Conservation (phyloP, 2,888 invertebrate genomes). For the Rutpela maculata region DNA sequence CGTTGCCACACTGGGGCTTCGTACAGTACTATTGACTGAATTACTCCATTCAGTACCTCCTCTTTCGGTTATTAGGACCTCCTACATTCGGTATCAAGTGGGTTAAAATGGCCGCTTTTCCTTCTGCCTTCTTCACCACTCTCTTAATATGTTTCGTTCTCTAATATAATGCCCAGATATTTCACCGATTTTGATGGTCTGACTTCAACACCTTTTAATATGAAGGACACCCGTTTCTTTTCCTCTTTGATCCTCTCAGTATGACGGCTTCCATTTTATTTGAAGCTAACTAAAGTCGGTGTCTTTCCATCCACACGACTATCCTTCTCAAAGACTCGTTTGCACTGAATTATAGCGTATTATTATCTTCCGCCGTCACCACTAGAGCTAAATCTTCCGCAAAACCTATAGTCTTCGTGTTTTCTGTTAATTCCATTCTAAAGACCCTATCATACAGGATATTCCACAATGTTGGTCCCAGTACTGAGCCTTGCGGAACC, state of each 20-base stretch:
- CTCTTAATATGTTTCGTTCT: too few relatives aligned
- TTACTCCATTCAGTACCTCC: too few relatives aligned
- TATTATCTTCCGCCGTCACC: conserved; percentile 17
- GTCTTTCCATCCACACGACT: conserved; percentile 28
- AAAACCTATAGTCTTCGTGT: conserved; percentile 35
- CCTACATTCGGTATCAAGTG: too few relatives aligned
- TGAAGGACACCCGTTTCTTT: conserved; percentile 14
- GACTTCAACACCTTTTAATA: conserved; percentile 2
- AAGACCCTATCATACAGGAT: neutral
- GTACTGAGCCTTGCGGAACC: neutral
- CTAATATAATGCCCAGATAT: too few relatives aligned
- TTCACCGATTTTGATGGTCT: neutral
- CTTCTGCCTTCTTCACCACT: too few relatives aligned
- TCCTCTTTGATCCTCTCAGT: conserved; percentile 29
- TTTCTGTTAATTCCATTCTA: too few relatives aligned
- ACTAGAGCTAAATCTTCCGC: conserved; percentile 41
- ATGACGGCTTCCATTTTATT: conserved; percentile 39
- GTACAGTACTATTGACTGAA: too few relatives aligned
- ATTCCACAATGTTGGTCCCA: too few relatives aligned
- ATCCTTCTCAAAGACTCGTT: conserved; percentile 19
- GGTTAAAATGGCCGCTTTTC: too few relatives aligned
- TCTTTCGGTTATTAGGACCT: too few relatives aligned
- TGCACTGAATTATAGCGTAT: conserved; percentile 18
- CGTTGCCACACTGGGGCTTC: too few relatives aligned
- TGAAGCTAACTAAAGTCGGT: conserved; percentile 32